Evolutionary conservation across 2,113 vertebrate species (phyloP).

Genomic region (Alexandromys fortis): DNA sequence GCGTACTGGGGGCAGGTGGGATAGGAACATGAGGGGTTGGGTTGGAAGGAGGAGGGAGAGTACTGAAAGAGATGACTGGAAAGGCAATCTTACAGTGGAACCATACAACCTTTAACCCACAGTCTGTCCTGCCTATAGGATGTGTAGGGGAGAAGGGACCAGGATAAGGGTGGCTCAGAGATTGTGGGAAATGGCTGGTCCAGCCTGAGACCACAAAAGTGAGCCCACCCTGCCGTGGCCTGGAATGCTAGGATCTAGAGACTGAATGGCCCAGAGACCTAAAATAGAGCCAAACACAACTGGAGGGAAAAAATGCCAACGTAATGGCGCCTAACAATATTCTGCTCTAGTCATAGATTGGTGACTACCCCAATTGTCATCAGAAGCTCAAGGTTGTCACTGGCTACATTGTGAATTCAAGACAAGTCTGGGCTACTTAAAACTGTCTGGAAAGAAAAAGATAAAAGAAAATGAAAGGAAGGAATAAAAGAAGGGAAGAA

Average conservation of each 20-base stretch:
- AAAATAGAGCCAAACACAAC: background rate
- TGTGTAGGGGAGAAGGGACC: background rate
- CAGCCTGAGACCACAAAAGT: background rate
- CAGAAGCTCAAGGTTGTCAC: background rate
- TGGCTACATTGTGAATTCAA: background rate
- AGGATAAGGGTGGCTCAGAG: background rate
- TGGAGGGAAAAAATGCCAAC: background rate
- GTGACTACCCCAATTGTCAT: background rate
- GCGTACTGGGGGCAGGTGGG: background rate
- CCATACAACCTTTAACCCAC: background rate
- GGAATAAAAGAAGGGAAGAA: too few species aligned
- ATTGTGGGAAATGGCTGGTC: background rate
- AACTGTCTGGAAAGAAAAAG: background rate
- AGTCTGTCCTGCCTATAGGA: background rate
- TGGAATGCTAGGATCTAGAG: background rate
- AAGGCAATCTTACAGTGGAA: background rate
- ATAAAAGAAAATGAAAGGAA: background rate
- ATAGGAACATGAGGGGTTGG: background rate
- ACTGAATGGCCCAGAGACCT: background rate
- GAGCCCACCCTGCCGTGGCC: background rate
- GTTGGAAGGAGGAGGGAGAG: background rate
- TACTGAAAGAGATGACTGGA: background rate
- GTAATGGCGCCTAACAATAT: background rate
- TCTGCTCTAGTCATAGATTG: background rate
- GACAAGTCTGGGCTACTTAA: background rate